Evolutionary conservation across 2,113 vertebrate species (phyloP).

Genomic region (Zootoca vivipara): DNA sequence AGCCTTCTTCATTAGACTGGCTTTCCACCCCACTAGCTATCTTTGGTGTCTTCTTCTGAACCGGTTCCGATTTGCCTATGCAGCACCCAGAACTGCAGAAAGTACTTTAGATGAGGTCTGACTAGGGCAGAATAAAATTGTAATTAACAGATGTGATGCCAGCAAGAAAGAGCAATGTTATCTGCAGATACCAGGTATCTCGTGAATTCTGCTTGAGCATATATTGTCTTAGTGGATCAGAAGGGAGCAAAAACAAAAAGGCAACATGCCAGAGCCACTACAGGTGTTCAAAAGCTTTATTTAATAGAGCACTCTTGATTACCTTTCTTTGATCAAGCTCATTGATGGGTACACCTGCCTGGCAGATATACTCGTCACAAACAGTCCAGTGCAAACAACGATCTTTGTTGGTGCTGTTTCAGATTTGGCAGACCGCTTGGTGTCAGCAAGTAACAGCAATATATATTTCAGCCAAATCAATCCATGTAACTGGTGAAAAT

Average conservation of each 20-base stretch:
- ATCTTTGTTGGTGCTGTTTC: not conserved
- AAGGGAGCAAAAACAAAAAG: not conserved
- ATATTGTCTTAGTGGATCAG: not conserved
- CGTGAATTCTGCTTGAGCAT: not conserved
- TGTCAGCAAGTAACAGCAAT: not conserved
- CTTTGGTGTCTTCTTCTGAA: not conserved
- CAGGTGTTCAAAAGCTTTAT: conserved; percentile 67
- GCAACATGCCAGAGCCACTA: conserved; percentile 16
- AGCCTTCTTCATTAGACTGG: not conserved
- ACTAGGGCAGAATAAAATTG: not conserved
- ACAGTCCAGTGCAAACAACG: accelerated
- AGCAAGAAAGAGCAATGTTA: not conserved
- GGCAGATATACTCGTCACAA: not conserved
- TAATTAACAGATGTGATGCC: not conserved
- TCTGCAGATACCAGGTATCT: not conserved
- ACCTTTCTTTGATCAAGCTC: conserved; percentile 24
- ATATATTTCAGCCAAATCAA: not conserved
- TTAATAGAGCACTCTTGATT: conserved; percentile 55
- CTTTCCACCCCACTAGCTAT: not conserved
- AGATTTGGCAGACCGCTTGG: not conserved
- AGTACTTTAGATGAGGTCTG: not conserved
- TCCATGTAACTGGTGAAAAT: not conserved
- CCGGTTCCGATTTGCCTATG: not conserved
- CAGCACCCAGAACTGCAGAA: not conserved
- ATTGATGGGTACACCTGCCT: not conserved